Evolutionary conservation across 2,888 invertebrate genomes (phyloP), one percentile per base, ranked within the genome.

Genomic region (Byasa hedistus): DNA sequence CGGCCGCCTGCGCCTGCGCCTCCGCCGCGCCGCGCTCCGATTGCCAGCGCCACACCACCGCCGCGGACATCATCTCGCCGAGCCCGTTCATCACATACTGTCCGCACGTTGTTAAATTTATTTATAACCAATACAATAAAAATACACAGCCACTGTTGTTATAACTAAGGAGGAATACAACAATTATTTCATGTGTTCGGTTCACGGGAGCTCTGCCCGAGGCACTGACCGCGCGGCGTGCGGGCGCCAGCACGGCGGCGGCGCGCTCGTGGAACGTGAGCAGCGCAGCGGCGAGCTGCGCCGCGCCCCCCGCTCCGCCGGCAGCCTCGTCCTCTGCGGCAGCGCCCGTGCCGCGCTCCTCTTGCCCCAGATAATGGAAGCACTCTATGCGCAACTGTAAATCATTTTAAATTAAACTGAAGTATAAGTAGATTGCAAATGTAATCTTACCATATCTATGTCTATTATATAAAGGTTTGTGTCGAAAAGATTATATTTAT

Each of bases 41-140:
- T 78, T 83, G 85, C 86, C 88, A 87, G 69, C 87, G 84, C 92
- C 92, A 81, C 77, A 92, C 84, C 77, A 93, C 86, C 56, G 95
- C 95, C 70, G 95, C 94, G 0, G 96, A 94, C 83, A 96, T 94
- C 79, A 96, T 92, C 84, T 96, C 96, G 2, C 98, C 98, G 36
- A 99, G 90, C 0, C 98, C 98, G 86, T 96, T 96, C 87, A 98
- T 96, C 70, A 98, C 95, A 82, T 98, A 98, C 95, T 97, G 92
- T 65, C 8, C 32, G 32, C 8, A 32, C 32, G 10, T 10, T 10
- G 8, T 7, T 10, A 3, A 10, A 10, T 8, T 32, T 32, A 10
- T 32, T 0, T 8, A 32, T 10, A 7, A 32, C 7, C 10, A 32
- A 10, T 7, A 7, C 7, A 10, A 32, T 5, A 32, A 1, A n/a